Percentiles rank a stretch among this genome's conserved stretches.
Evolutionary conservation across 2,113 vertebrate genomes (phyloP).

Genomic region (Pedetes capensis): DNA sequence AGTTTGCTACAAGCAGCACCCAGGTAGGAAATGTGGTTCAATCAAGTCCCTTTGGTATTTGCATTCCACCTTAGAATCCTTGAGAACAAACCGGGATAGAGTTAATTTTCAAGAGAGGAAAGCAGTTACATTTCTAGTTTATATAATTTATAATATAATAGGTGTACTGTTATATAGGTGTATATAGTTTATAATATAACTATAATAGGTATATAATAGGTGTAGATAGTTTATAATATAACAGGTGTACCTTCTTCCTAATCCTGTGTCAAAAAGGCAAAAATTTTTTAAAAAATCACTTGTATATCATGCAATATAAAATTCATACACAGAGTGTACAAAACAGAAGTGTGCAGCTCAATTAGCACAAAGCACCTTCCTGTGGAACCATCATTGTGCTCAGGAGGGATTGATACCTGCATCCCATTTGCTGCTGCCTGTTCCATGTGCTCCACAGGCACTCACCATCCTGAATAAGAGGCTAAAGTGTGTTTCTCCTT

Average conservation of each 20-base stretch:
- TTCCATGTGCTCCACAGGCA: accelerated
- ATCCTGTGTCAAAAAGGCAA: not conserved
- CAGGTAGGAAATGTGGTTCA: not conserved
- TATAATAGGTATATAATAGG: no score
- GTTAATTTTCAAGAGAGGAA: conserved; percentile 8
- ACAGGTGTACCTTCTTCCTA: not conserved
- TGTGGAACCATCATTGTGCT: not conserved
- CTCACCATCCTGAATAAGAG: not conserved
- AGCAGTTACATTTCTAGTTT: not conserved
- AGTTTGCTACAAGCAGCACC: not conserved
- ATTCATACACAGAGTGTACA: not conserved
- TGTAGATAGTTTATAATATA: not conserved
- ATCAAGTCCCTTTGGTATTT: not conserved
- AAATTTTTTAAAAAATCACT: not conserved
- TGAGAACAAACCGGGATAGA: not conserved
- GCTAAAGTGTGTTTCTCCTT: not conserved
- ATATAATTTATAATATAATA: not conserved
- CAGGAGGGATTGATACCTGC: not conserved
- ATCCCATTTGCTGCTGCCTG: accelerated
- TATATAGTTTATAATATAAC: not conserved
- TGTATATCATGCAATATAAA: not conserved
- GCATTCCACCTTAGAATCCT: not conserved
- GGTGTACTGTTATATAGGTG: no score
- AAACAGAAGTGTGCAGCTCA: not conserved
- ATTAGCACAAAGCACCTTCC: not conserved